Conservation (phyloP, 2,797 vertebrate species). For the Staurois parvus region DNA sequence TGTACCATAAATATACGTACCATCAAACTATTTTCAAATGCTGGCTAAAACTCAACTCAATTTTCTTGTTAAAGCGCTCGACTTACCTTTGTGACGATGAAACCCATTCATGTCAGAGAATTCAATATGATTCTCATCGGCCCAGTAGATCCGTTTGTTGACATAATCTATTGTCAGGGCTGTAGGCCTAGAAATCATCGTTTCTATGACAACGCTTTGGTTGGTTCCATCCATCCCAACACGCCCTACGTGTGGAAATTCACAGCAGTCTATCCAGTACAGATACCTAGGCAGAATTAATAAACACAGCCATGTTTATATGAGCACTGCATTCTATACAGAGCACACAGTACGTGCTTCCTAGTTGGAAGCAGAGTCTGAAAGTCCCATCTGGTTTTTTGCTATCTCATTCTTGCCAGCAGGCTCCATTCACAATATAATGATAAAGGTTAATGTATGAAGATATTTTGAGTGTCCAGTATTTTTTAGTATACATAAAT, state of each 20-base stretch:
- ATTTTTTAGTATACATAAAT: no score
- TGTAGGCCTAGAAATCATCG: constrained; percentile 90
- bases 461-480: no score
- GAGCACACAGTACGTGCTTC: no score
- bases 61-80: background rate
- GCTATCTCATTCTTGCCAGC: no score
- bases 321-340: background rate
- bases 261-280: constrained; percentile 98
- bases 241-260: constrained; percentile 90
- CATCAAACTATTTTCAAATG: background rate
- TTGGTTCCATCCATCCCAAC: constrained; percentile 95
- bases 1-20: no score
- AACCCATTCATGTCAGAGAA: constrained; percentile 95
- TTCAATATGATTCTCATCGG: constrained; percentile 95
- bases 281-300: constrained; percentile 80
- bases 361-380: no score
- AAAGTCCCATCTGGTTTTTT: no score
- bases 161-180: constrained; percentile 96
- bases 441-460: no score
- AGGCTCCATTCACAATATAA: no score
- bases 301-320: constrained; percentile 57
- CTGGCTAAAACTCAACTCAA: background rate
- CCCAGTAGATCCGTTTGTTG: constrained; percentile 95
- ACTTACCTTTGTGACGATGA: constrained; percentile 89
- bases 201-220: constrained; percentile 88